Conservation (phyloP, 2,888 invertebrate species). For the Phymatocera aterrima region DNA sequence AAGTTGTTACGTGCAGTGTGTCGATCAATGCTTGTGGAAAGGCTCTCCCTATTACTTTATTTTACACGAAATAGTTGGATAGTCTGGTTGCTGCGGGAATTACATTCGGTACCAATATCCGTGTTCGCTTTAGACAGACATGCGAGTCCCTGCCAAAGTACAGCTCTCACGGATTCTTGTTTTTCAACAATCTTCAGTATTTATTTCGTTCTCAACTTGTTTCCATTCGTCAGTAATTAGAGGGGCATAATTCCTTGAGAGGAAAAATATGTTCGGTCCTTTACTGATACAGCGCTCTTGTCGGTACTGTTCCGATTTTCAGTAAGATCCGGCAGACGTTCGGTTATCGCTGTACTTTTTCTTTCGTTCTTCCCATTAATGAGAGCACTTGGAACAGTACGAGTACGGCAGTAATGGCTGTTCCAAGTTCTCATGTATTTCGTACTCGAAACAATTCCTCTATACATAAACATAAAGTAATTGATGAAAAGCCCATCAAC, state of each 20-base stretch:
- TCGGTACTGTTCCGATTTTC: background rate
- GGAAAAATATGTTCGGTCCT: background rate
- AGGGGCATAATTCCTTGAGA: background rate
- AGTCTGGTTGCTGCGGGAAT: background rate
- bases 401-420: constrained; percentile 19
- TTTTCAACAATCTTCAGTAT: background rate
- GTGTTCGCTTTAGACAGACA: too few species aligned
- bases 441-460: constrained; percentile 28
- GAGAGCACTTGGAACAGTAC: background rate
- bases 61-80: background rate
- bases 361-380: too few species aligned
- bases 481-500: constrained; percentile 9
- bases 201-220: background rate
- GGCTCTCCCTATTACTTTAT: background rate
- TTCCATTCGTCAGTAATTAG: background rate
- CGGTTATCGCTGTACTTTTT: background rate
- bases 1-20: background rate
- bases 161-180: background rate
- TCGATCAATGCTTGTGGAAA: background rate
- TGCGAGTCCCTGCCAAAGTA: background rate
- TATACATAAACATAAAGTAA: constrained; percentile 17
- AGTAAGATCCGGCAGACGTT: background rate
- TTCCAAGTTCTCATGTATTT: constrained; percentile 1
- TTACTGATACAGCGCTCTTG: background rate
- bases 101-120: background rate